phyloP scores from a whole-genome alignment of 2,797 vertebrate species.

The Anniella stebbinsi region DNA sequence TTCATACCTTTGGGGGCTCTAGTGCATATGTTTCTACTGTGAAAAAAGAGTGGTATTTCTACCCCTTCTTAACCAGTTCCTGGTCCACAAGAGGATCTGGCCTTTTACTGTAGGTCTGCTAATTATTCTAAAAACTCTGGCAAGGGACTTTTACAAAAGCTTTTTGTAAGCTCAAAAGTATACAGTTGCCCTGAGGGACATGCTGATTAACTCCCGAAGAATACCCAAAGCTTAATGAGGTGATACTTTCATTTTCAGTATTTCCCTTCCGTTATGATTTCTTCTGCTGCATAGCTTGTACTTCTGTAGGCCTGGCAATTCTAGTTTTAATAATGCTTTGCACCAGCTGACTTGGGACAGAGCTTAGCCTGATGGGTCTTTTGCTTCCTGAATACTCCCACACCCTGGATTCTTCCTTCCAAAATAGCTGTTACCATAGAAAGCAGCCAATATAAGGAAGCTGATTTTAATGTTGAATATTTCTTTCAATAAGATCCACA shows the following conservation, averaged over 20 bases:
- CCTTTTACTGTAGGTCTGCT: background rate
- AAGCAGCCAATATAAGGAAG: background rate
- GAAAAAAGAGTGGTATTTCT: background rate
- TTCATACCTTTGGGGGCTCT: too few relatives aligned
- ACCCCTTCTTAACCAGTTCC: background rate
- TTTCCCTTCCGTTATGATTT: background rate
- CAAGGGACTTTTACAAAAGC: too few relatives aligned
- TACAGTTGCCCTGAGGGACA: background rate
- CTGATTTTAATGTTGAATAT: background rate
- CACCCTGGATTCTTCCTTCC: background rate
- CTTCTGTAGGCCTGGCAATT: background rate
- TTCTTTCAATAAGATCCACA: background rate
- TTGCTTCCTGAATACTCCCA: background rate
- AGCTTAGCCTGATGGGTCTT: background rate
- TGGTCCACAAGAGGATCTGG: background rate
- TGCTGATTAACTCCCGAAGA: background rate
- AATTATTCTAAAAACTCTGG: background rate
- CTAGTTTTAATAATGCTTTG: background rate
- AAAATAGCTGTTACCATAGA: background rate
- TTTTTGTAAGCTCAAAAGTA: background rate
- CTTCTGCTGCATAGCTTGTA: background rate
- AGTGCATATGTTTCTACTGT: background rate
- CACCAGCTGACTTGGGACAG: background rate
- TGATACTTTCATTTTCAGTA: background rate
- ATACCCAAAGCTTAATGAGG: background rate